A percentile compares a stretch with the other conserved stretches of the same genome.
These are phyloP conservation scores for Drosophila dives DNA, from an alignment of 2,888 invertebrate genomes.

Conservation along the genomic window DNA sequence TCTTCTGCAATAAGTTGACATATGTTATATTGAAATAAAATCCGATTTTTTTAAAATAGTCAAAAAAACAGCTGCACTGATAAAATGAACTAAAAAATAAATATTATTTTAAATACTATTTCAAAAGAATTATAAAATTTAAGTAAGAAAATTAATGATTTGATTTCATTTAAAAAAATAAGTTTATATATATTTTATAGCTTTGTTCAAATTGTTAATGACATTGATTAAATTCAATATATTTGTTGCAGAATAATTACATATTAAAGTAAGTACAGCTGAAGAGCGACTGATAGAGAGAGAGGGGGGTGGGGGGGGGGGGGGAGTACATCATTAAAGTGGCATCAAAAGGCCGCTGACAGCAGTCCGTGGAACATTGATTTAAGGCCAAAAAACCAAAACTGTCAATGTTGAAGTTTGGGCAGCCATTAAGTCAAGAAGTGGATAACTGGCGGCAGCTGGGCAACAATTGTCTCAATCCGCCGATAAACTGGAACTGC, in stretches of 20 bases:
- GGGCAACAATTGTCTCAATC: slow-evolving; percentile 69
- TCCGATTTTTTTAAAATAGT: not conserved
- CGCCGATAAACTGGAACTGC: slow-evolving; percentile 68
- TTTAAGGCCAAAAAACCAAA: slow-evolving; percentile 37
- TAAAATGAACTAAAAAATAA: not conserved
- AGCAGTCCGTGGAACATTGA: slow-evolving; percentile 24
- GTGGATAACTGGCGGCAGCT: slow-evolving; percentile 29
- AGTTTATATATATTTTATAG: not conserved
- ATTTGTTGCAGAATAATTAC: not conserved
- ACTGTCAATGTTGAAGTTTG: slow-evolving; percentile 40
- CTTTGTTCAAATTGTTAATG: not conserved
- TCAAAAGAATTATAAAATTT: not conserved
- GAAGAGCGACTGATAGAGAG: not conserved
- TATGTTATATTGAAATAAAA: not conserved
- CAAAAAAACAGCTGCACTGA: not conserved
- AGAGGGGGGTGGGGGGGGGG: slow-evolving; percentile 3
- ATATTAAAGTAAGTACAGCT: not conserved
- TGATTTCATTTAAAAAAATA: not conserved
- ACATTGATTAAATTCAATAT: not conserved
- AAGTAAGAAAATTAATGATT: not conserved
- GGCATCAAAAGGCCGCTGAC: slow-evolving; percentile 44
- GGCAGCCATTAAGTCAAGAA: slow-evolving; percentile 63
- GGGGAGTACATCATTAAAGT: slow-evolving; percentile 47
- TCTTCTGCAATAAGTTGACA: not conserved
- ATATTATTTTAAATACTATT: not conserved